Percentiles rank a stretch among this genome's conserved stretches.
phyloP scores from a whole-genome alignment of 2,888 invertebrate species.

The Epirrhoe tristata region DNA sequence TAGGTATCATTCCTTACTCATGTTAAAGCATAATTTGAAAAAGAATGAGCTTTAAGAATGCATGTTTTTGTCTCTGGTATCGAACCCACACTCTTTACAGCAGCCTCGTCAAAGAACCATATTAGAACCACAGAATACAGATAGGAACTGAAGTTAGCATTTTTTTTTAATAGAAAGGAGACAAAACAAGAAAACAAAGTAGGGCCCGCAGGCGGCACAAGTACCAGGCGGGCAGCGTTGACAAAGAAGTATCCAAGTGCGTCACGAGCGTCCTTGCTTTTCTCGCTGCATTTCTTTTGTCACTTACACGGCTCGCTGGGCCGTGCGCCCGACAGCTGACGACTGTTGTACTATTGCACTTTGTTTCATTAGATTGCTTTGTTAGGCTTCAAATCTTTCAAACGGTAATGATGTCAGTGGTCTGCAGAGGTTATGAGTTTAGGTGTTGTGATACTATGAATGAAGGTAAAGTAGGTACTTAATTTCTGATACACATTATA shows the following conservation, averaged over 20 bases:
- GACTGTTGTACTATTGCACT: constrained; percentile 14
- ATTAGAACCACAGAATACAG: no score
- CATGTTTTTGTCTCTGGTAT: no score
- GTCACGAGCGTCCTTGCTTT: constrained; percentile 62
- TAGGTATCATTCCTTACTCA: neutral
- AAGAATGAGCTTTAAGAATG: no score
- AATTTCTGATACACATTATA: no score
- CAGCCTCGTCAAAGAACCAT: no score
- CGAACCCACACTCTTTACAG: no score
- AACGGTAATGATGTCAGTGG: no score
- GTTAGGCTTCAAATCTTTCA: neutral
- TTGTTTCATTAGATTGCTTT: constrained; percentile 18
- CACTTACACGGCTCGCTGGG: constrained; percentile 37
- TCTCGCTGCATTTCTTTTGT: constrained; percentile 52
- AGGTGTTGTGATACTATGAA: no score
- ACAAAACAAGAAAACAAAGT: constrained; percentile 32
- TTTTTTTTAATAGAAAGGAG: constrained; percentile 9
- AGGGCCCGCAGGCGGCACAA: constrained; percentile 52
- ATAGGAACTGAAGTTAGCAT: no score
- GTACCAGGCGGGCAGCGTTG: constrained; percentile 64
- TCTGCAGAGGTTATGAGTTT: no score
- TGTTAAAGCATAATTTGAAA: no score
- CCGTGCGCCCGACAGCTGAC: constrained; percentile 27
- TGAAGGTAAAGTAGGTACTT: no score
- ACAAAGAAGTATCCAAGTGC: constrained; percentile 63